These are phyloP conservation scores for Octodonta nipae DNA, from an alignment of 2,888 invertebrate species.

Conservation along the genomic window DNA sequence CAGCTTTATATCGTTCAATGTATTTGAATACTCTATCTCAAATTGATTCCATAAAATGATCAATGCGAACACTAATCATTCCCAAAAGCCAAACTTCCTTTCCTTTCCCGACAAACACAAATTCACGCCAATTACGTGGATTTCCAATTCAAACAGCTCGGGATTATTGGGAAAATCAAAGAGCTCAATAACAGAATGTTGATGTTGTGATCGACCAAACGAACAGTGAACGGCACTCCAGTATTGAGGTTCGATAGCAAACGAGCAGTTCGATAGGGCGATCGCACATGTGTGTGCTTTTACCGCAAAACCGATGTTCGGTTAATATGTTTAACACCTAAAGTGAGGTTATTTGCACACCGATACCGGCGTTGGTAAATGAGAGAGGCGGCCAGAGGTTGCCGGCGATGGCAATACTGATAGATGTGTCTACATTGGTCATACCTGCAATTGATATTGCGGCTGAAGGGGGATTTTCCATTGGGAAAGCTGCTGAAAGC, in stretches of 20 bases:
- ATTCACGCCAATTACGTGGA: constrained; percentile 4
- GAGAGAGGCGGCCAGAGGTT: constrained; percentile 20
- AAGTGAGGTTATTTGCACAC: constrained; percentile 26
- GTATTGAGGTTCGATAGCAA: constrained; percentile 9
- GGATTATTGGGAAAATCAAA: constrained; percentile 28
- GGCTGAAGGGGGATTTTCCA: constrained; percentile 10
- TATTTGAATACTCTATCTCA: too few species aligned
- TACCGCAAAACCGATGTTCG: constrained; percentile 31
- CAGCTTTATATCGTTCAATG: too few species aligned
- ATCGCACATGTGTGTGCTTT: constrained; percentile 28
- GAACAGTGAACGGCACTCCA: constrained; percentile 7
- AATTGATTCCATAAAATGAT: too few species aligned
- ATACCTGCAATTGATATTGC: constrained; percentile 29
- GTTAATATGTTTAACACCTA: constrained; percentile 37
- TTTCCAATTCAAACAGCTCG: constrained; percentile 18
- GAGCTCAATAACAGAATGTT: constrained; percentile 32
- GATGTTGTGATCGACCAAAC: constrained; percentile 23
- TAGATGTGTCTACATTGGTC: constrained; percentile 31
- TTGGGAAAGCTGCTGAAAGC: too few species aligned
- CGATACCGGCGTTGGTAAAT: constrained; percentile 16
- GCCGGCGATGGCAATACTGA: constrained; percentile 29
- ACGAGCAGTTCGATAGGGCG: constrained; percentile 17
- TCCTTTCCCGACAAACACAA: background rate
- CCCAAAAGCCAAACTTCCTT: too few species aligned
- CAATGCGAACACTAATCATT: too few species aligned